phyloP scores from a whole-genome alignment of 2,888 invertebrate species.

The Drosophila sordidula region DNA sequence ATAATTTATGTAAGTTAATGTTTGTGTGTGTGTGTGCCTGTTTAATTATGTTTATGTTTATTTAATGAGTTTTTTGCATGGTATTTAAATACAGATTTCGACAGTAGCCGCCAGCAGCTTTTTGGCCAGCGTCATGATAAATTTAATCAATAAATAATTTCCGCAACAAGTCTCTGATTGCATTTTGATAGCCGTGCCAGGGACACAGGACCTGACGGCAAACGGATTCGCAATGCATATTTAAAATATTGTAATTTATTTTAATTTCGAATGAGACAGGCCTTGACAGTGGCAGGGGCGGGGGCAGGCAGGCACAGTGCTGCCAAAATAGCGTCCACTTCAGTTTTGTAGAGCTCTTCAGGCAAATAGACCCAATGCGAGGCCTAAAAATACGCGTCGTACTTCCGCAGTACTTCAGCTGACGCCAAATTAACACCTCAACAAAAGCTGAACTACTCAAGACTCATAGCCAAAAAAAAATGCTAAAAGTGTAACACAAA shows the following conservation, averaged over 20 bases:
- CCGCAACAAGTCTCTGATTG: conserved; percentile 61
- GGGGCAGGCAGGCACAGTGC: too few species aligned
- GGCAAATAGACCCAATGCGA: conserved; percentile 4
- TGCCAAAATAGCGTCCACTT: conserved; percentile 13
- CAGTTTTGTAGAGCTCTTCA: conserved; percentile 2
- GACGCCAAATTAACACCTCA: conserved; percentile 54
- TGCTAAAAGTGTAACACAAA: not conserved
- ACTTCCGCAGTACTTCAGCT: conserved; percentile 39
- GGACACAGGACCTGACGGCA: conserved; percentile 4
- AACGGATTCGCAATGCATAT: conserved; percentile 36
- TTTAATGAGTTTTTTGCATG: conserved; percentile 55
- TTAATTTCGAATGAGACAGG: conserved; percentile 39
- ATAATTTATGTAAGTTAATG: not conserved
- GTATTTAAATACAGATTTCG: conserved; percentile 47
- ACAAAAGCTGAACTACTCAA: conserved; percentile 32
- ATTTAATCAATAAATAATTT: conserved; percentile 70
- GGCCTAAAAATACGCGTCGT: conserved; percentile 44
- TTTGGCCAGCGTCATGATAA: conserved; percentile 11
- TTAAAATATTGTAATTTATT: conserved; percentile 46
- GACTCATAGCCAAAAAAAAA: conserved; percentile 1
- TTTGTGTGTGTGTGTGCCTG: conserved; percentile 8
- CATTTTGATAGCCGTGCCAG: conserved; percentile 40
- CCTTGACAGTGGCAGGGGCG: not conserved
- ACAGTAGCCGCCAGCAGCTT: conserved; percentile 16
- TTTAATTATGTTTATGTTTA: conserved; percentile 63